These are phyloP conservation scores for Anas platyrhynchos DNA, from an alignment of 2,113 vertebrate genomes.

Conservation along the genomic window DNA sequence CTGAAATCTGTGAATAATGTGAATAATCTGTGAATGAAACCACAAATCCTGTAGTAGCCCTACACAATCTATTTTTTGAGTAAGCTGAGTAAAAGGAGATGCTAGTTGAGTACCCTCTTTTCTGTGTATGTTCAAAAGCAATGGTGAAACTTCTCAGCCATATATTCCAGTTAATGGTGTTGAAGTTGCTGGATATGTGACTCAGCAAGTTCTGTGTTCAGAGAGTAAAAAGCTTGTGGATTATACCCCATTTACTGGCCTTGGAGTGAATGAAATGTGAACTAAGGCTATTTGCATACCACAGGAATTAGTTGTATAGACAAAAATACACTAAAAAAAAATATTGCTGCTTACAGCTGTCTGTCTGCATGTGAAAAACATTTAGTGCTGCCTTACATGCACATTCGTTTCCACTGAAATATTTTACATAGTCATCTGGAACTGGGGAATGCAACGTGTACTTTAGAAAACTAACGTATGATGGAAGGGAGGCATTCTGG, in stretches of 20 bases:
- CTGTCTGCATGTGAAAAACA: neutral
- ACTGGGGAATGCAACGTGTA: rapidly evolving
- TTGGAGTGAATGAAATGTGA: neutral
- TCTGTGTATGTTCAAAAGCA: neutral
- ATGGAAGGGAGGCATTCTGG: neutral
- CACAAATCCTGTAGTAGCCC: neutral
- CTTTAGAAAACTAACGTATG: rapidly evolving
- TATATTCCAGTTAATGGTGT: neutral
- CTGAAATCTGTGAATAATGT: neutral
- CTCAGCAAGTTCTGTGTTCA: neutral
- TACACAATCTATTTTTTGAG: neutral
- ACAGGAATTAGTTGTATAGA: neutral
- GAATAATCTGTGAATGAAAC: neutral
- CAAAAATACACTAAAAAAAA: neutral
- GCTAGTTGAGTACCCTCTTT: neutral
- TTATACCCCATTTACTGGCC: neutral
- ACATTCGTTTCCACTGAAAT: neutral
- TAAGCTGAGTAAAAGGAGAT: neutral
- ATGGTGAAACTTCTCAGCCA: neutral
- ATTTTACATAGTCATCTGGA: neutral
- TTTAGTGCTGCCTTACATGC: neutral
- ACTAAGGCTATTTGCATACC: neutral
- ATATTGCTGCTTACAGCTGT: neutral
- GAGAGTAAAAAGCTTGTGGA: neutral
- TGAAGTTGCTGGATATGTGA: neutral